Conservation (phyloP, 2,797 vertebrate species). For the Lophius americanus region DNA sequence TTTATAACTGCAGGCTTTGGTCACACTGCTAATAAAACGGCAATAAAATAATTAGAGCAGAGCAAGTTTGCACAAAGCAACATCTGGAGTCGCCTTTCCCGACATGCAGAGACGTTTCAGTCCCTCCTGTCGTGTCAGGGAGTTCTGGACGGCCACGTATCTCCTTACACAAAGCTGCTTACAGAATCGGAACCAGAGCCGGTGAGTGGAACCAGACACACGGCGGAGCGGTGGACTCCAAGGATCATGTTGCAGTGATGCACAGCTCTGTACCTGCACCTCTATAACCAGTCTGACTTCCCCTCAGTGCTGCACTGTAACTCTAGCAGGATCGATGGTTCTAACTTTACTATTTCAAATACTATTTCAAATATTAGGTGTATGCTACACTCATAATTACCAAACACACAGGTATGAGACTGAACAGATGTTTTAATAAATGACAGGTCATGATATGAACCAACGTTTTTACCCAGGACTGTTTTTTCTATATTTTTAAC, state of each 20-base stretch:
- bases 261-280: constrained; percentile 3
- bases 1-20: background rate
- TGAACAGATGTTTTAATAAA: too few species aligned
- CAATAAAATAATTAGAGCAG: background rate
- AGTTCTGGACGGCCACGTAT: constrained; percentile 2
- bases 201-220: constrained; percentile 30
- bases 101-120: constrained; percentile 18
- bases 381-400: too few species aligned
- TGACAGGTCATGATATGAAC: too few species aligned
- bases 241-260: constrained; percentile 39
- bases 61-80: background rate
- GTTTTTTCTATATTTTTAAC: too few species aligned
- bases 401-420: too few species aligned
- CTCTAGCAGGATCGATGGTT: constrained; percentile 21
- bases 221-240: background rate
- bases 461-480: too few species aligned
- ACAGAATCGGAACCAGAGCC: constrained; percentile 24
- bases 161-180: constrained; percentile 28
- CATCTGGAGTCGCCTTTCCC: constrained; percentile 6
- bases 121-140: background rate
- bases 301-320: constrained; percentile 1
- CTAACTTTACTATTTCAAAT: too few species aligned
- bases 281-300: constrained; percentile 16
- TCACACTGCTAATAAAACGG: background rate
- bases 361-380: too few species aligned